Conservation (phyloP, 2,888 invertebrate genomes). For the Prionchulus punctatus region DNA sequence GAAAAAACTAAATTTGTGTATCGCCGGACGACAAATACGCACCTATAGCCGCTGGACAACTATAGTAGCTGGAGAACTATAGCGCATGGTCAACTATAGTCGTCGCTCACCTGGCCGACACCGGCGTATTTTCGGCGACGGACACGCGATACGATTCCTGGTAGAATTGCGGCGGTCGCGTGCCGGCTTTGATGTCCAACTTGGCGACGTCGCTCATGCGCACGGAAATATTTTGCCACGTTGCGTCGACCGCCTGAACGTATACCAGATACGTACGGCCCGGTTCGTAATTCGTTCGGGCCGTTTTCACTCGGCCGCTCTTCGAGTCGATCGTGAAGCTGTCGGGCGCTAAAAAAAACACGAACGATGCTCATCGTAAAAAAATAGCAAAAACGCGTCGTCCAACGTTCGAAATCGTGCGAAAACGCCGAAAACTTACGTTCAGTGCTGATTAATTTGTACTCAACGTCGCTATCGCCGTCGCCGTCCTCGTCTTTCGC, state of each 20-base stretch:
- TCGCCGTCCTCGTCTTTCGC: conserved; percentile 86
- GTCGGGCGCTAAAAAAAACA: conserved; percentile 20
- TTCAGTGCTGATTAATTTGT: conserved; percentile 24
- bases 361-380: neutral
- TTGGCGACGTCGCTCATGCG: conserved; percentile 24
- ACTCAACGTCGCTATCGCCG: conserved; percentile 22
- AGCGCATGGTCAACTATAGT: neutral
- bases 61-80: neutral
- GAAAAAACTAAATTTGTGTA: neutral
- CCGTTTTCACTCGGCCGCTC: conserved; percentile 9
- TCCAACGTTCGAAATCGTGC: neutral
- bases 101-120: conserved; percentile 51
- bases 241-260: conserved; percentile 22
- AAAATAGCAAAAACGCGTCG: neutral
- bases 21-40: neutral
- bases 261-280: conserved; percentile 18
- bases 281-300: conserved; percentile 15
- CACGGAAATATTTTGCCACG: conserved; percentile 12
- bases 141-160: conserved; percentile 83
- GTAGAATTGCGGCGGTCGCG: conserved; percentile 91
- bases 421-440: conserved; percentile 16
- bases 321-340: conserved; percentile 21
- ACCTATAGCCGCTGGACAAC: too few species aligned
- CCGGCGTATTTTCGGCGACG: conserved; percentile 86
- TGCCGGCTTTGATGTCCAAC: conserved; percentile 70